A percentile compares a stretch with the other conserved stretches of the same genome.
Evolutionary conservation across 2,797 vertebrate species (phyloP).

Genomic region (Karalla daura): DNA sequence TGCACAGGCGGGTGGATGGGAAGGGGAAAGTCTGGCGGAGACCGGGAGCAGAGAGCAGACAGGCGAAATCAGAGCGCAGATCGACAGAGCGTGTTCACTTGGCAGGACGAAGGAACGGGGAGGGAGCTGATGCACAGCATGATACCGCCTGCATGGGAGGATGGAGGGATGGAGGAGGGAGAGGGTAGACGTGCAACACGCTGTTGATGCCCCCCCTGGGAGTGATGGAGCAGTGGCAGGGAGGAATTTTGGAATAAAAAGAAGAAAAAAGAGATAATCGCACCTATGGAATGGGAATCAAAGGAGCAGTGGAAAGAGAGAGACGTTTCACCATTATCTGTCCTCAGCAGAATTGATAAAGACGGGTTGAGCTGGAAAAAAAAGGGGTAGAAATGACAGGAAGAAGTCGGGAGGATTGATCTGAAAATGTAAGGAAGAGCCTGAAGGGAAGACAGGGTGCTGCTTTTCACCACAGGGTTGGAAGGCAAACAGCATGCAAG

Average conservation of each 20-base stretch:
- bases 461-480: constrained; percentile 15
- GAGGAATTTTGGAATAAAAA: background rate
- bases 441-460: background rate
- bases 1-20: constrained; percentile 6
- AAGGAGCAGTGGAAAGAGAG: background rate
- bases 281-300: background rate
- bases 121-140: constrained; percentile 10
- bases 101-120: background rate
- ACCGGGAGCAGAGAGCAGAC: constrained; percentile 2
- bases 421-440: background rate
- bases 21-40: constrained; percentile 10
- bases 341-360: background rate
- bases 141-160: constrained; percentile 1
- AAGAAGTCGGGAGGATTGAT: constrained; percentile 18
- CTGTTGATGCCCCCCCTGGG: constrained; percentile 4
- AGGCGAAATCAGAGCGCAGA: background rate
- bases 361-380: background rate
- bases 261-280: background rate
- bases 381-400: background rate
- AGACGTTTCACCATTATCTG: background rate
- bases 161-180: background rate
- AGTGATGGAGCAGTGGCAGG: background rate
- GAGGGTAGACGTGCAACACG: constrained; percentile 7
- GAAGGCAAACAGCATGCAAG: constrained; percentile 8
- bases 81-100: constrained; percentile 1